These are phyloP conservation scores for Adela reaumurella DNA, from an alignment of 2,888 invertebrate species.

Conservation along the genomic window DNA sequence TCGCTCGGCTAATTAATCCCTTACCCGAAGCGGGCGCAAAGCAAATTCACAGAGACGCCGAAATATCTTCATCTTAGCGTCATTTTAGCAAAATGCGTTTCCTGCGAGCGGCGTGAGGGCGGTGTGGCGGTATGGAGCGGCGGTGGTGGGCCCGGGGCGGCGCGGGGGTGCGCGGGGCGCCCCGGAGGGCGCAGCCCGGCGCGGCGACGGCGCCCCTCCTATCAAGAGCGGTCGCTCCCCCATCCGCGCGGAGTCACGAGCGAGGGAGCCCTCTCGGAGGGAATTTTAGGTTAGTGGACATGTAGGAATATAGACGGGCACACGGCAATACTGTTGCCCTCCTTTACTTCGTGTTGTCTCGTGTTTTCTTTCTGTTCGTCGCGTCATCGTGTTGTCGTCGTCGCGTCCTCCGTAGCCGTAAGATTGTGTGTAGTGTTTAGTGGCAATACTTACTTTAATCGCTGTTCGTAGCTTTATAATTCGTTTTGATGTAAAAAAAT, in stretches of 20 bases:
- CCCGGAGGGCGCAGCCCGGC: slow-evolving; percentile 2
- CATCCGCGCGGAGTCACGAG: slow-evolving; percentile 18
- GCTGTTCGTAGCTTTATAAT: too few relatives aligned
- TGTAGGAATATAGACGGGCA: slow-evolving; percentile 57
- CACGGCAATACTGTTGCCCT: slow-evolving; percentile 56
- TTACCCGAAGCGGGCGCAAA: slow-evolving; percentile 1
- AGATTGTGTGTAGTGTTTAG: background rate
- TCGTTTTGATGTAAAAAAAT: too few relatives aligned
- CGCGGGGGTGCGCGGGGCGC: background rate
- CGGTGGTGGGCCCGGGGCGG: slow-evolving; percentile 1
- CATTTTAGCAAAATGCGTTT: background rate
- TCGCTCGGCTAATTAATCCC: background rate
- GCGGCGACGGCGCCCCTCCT: slow-evolving; percentile 18
- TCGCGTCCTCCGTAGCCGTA: slow-evolving; percentile 21
- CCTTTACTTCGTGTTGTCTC: slow-evolving; percentile 55
- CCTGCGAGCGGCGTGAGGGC: background rate
- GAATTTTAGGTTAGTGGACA: slow-evolving; percentile 58
- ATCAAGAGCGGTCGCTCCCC: slow-evolving; percentile 44
- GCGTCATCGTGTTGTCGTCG: slow-evolving; percentile 49
- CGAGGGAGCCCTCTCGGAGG: slow-evolving; percentile 19
- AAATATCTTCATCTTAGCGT: slow-evolving; percentile 4
- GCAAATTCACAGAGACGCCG: slow-evolving; percentile 5
- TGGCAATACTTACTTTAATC: background rate
- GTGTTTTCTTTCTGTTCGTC: slow-evolving; percentile 54
- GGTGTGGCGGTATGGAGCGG: background rate